Evolutionary conservation across 2,888 invertebrate genomes (phyloP).

Genomic region (Leptopilina myrica): DNA sequence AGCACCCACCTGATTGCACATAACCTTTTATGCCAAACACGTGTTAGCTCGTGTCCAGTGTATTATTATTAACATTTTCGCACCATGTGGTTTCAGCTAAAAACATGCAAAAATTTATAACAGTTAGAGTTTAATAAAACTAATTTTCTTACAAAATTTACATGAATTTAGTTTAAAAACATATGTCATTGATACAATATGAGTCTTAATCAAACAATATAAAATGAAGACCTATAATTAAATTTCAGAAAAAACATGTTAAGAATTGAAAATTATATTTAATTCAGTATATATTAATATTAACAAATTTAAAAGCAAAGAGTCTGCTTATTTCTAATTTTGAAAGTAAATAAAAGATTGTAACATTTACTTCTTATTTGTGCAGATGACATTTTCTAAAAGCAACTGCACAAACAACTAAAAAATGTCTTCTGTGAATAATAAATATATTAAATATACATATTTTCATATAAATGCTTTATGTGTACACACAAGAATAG

Average conservation of each 20-base stretch:
- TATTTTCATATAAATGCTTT: neutral
- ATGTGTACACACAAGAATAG: neutral
- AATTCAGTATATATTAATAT: conserved; percentile 2
- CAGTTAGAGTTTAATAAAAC: neutral
- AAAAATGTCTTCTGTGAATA: conserved; percentile 41
- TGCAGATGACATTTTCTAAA: conserved; percentile 67
- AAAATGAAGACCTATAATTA: neutral
- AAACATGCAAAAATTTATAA: neutral
- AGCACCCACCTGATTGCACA: conserved; percentile 71
- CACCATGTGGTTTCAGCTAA: neutral
- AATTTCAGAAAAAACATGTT: neutral
- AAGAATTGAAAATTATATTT: neutral
- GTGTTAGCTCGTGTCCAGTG: conserved; percentile 64
- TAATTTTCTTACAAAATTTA: too few relatives aligned
- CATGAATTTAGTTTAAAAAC: too few relatives aligned
- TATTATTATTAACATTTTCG: conserved; percentile 63
- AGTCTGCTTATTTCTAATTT: conserved; percentile 20
- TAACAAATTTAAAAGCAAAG: neutral
- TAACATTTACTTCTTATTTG: conserved; percentile 57
- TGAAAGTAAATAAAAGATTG: conserved; percentile 18
- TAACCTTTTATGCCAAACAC: conserved; percentile 51
- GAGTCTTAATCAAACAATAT: neutral
- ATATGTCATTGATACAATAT: too few relatives aligned
- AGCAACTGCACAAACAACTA: conserved; percentile 68
- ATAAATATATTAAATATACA: neutral